These are phyloP conservation scores for Mythimna loreyi DNA, from an alignment of 2,888 invertebrate species.

Conservation along the genomic window DNA sequence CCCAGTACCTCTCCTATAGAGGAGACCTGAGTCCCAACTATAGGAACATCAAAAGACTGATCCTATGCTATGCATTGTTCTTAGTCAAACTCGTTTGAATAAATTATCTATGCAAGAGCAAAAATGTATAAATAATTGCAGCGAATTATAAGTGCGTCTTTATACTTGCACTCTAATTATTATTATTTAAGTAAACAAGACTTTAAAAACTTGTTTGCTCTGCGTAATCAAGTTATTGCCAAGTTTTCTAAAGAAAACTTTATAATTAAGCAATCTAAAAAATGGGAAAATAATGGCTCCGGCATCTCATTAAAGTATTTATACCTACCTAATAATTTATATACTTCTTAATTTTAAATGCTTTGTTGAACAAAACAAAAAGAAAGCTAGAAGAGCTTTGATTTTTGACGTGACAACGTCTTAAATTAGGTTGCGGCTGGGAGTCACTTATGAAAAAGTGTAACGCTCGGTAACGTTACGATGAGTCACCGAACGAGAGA, in stretches of 20 bases:
- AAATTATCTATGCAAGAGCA: not conserved
- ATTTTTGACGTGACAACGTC: too few species aligned
- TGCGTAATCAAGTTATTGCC: constrained; percentile 12
- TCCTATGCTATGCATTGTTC: not conserved
- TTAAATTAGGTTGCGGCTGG: too few species aligned
- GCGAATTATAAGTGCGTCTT: not conserved
- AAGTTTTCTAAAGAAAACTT: constrained; percentile 36
- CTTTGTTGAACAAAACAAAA: not conserved
- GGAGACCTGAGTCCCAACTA: too few species aligned
- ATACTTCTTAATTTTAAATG: not conserved
- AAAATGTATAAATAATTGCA: not conserved
- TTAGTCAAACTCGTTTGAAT: not conserved
- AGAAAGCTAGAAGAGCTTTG: too few species aligned
- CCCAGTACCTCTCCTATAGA: too few species aligned
- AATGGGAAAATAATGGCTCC: constrained; percentile 8
- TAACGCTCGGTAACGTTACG: too few species aligned
- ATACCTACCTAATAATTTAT: constrained; percentile 3
- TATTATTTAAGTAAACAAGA: constrained; percentile 16
- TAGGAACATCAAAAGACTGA: too few species aligned
- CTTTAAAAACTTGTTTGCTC: constrained; percentile 19
- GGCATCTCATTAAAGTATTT: constrained; percentile 18
- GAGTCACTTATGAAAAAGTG: too few species aligned
- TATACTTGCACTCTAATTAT: constrained; percentile 5
- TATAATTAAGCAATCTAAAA: constrained; percentile 36
- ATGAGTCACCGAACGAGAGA: too few species aligned